Conservation (phyloP, 2,113 vertebrate species). For the Crotalus helleri region DNA sequence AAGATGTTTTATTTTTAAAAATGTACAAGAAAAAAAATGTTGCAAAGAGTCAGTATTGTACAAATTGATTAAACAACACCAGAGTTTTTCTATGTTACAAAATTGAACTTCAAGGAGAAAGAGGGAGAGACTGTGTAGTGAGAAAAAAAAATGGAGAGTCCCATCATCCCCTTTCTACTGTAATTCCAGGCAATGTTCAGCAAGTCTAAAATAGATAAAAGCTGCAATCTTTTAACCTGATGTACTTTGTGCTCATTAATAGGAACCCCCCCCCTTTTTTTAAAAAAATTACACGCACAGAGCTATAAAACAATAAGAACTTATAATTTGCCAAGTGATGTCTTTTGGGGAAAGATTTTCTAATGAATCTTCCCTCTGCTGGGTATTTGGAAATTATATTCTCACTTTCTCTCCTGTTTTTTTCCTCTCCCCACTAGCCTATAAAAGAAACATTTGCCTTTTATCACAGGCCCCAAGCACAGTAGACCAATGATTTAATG, state of each 20-base stretch:
- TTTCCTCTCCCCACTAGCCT: no score
- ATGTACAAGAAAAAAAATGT: no score
- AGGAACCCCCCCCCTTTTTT: neutral
- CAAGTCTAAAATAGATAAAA: neutral
- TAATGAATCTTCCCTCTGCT: conserved; percentile 69
- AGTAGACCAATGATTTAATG: conserved; percentile 66
- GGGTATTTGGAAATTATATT: conserved; percentile 74
- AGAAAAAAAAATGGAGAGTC: no score
- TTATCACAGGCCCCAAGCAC: conserved; percentile 61
- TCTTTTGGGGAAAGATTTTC: conserved; percentile 30
- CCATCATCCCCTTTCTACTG: no score
- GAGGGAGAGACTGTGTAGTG: no score
- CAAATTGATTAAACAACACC: no score
- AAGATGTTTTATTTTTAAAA: no score
- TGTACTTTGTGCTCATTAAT: neutral
- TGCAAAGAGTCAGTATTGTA: no score
- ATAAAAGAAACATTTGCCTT: conserved; percentile 73
- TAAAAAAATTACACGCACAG: no score
- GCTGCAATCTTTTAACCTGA: neutral
- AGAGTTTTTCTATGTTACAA: no score
- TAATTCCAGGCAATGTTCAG: neutral
- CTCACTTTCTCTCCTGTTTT: conserved; percentile 40
- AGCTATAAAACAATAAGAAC: conserved; percentile 17
- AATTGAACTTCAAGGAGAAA: neutral
- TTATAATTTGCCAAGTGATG: conserved; percentile 20